phyloP scores from a whole-genome alignment of 1,140 invertebrate species.

The Temnothorax nylanderi region DNA sequence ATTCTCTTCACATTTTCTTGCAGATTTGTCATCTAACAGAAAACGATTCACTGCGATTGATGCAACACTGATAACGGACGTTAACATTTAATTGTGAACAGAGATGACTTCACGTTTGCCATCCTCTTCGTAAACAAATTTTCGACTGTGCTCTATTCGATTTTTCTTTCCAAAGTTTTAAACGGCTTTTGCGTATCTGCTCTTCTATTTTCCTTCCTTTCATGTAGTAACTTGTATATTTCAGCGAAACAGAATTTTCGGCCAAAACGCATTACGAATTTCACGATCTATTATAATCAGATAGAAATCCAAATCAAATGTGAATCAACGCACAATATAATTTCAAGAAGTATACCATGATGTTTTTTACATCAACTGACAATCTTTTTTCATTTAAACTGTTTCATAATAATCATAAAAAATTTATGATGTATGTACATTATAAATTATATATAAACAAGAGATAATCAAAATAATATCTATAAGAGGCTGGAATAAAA shows the following conservation, averaged over 20 bases:
- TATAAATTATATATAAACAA: neutral
- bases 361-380: neutral
- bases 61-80: neutral
- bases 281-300: neutral
- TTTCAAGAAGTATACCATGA: neutral
- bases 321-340: neutral
- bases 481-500: neutral
- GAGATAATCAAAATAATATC: neutral
- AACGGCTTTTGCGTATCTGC: neutral
- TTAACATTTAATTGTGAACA: neutral
- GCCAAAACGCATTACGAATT: neutral
- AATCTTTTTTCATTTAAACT: neutral
- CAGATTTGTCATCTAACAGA: neutral
- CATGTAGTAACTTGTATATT: neutral
- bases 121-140: neutral
- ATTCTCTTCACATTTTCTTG: too few species aligned
- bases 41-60: neutral
- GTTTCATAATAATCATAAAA: neutral
- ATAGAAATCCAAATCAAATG: neutral
- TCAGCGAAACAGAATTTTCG: neutral
- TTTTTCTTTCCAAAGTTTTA: neutral
- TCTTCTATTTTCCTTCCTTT: neutral
- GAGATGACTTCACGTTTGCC: neutral
- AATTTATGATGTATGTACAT: neutral
- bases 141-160: neutral